Base-by-base conservation (phyloP, 2,888 invertebrate genomes). In the Drosophila mimica region DNA sequence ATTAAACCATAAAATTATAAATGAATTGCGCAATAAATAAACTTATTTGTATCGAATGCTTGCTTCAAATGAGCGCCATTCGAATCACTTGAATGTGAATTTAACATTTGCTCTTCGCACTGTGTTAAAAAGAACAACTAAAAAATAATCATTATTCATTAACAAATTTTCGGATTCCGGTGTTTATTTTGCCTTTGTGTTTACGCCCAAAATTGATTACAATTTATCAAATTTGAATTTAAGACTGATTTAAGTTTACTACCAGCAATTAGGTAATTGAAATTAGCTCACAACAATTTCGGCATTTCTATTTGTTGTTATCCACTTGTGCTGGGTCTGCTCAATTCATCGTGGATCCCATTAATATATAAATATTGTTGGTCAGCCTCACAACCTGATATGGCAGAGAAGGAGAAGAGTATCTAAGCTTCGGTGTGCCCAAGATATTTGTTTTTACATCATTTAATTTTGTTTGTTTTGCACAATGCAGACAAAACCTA, bases 151-250 rank as follows among this genome's bases (percentile, higher is more conserved):
- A 46, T 57, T 53, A 56, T 74, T 73, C 53, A 61, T 66, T 43
- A 66, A 20, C 40, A 31, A 38, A 13, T n/a, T n/a, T 20, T 59
- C 1, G 4, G 17, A 38, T 34, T n/a, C 33, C 4, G 4, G 52
- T 71, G 54, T 53, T 63, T 60, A 51, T 58, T 71, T 63, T 30
- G 43, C 63, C 34, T 43, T 43, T 31, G 38, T 74, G 68, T 74
- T 68, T 74, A 74, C 60, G 31, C 65, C 31, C 31, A 48, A 61
- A 79, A 70, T 74, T 71, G 58, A 81, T 74, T 71, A 67, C 64
- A 57, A 74, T 80, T 82, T 70, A 80, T 82, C 79, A 82, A 74
- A 71, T 62, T 74, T 69, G 64, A 69, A 71, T 71, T 80, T 69
- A 46, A 61, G 56, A 58, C 68, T 34, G 54, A 68, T 68, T 67